Conservation (phyloP, 2,888 invertebrate species). For the Metopia argyrocephala region DNA sequence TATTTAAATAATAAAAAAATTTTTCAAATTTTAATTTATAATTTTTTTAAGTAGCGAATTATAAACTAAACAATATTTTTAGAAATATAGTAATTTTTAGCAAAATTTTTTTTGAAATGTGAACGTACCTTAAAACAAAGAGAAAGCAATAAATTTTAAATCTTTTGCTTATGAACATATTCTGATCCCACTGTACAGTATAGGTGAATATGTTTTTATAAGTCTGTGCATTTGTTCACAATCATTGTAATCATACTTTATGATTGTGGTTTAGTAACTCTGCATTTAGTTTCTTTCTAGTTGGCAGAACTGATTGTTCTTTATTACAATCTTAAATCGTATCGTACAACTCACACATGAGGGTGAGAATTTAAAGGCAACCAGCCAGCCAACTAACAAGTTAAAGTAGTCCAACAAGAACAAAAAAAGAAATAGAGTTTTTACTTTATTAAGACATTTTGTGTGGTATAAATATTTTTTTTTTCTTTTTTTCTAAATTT, state of each 20-base stretch:
- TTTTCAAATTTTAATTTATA: too few species aligned
- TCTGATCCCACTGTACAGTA: slow-evolving; percentile 1
- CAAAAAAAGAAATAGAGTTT: not conserved
- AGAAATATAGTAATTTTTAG: too few species aligned
- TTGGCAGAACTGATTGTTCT: slow-evolving; percentile 63
- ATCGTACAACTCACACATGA: slow-evolving; percentile 11
- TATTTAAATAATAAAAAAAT: too few species aligned
- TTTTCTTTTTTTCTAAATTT: not conserved
- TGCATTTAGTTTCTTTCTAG: slow-evolving; percentile 55
- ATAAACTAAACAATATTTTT: too few species aligned
- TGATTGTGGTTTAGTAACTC: slow-evolving; percentile 58
- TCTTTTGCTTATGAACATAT: too few species aligned
- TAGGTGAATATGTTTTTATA: not conserved
- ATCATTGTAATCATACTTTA: slow-evolving; percentile 58
- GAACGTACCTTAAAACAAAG: too few species aligned
- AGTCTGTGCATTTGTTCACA: not conserved
- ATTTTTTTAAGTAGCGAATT: too few species aligned
- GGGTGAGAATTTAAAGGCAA: not conserved
- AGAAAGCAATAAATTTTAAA: too few species aligned
- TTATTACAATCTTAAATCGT: slow-evolving; percentile 55
- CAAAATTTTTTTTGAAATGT: too few species aligned
- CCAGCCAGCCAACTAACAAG: too few species aligned
- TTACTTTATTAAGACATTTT: slow-evolving; percentile 30
- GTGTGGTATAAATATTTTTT: not conserved
- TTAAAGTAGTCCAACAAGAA: not conserved